phyloP scores from a whole-genome alignment of 2,888 invertebrate genomes.

The Rhabditoides inermis region DNA sequence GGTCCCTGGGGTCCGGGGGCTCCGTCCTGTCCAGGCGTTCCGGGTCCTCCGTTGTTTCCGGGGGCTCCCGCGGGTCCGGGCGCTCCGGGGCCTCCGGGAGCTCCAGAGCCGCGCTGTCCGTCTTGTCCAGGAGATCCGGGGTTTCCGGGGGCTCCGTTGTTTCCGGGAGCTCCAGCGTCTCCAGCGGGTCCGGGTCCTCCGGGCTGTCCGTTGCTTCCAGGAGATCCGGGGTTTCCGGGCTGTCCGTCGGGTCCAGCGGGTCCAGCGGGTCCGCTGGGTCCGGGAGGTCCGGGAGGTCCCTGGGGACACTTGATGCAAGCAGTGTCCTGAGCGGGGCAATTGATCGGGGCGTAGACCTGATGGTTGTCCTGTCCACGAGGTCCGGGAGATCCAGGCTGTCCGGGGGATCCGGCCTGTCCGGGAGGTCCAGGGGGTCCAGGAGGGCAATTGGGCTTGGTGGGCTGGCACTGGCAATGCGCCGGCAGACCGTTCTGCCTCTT shows the following conservation, averaged over 20 bases:
- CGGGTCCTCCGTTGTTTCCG: conserved; percentile 14
- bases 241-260: conserved; percentile 19
- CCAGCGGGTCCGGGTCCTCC: conserved; percentile 29
- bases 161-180: too few species aligned
- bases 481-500: conserved; percentile 33
- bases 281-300: conserved; percentile 28
- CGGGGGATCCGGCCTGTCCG: conserved; percentile 28
- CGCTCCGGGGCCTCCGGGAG: conserved; percentile 15
- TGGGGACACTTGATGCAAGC: conserved; percentile 29
- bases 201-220: too few species aligned
- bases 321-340: conserved; percentile 21
- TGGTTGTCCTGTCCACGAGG: conserved; percentile 30
- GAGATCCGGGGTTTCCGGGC: too few species aligned
- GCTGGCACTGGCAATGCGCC: conserved; percentile 37
- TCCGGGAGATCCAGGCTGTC: conserved; percentile 27
- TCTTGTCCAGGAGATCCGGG: too few species aligned
- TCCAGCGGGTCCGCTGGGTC: conserved; percentile 18
- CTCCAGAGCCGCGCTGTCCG: too few species aligned
- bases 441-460: conserved; percentile 33
- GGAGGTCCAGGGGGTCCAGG: conserved; percentile 36
- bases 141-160: conserved; percentile 18
- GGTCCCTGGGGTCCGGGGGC: conserved; percentile 13
- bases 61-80: conserved; percentile 31
- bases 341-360: conserved; percentile 23
- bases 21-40: conserved; percentile 10